phyloP scores from a whole-genome alignment of 1,140 invertebrate genomes.

The Meteorus sp. region DNA sequence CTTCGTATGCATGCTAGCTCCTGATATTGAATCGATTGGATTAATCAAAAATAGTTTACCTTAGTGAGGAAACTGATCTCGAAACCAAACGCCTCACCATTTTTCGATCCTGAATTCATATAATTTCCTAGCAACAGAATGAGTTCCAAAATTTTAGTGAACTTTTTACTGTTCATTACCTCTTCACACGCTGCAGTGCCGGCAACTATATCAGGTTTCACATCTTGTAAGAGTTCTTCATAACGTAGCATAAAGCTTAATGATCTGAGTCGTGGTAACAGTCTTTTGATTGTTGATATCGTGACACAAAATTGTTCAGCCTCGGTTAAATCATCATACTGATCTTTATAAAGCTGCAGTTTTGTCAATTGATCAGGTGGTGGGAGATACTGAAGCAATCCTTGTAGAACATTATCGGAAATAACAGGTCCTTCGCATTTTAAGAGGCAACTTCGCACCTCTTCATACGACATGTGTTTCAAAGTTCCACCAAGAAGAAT shows the following conservation, averaged over 20 bases:
- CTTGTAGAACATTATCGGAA: conserved; percentile 78
- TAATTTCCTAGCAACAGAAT: conserved; percentile 92
- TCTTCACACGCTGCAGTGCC: conserved; percentile 95
- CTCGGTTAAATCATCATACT: conserved; percentile 82
- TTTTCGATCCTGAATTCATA: conserved; percentile 92
- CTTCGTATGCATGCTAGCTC: too few relatives aligned
- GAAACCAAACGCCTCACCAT: conserved; percentile 92
- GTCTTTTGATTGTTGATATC: conserved; percentile 81
- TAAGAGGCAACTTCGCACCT: conserved; percentile 82
- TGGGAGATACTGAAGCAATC: conserved; percentile 87
- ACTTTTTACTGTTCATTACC: conserved; percentile 86
- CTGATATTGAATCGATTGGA: conserved; percentile 19
- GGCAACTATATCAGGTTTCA: conserved; percentile 94
- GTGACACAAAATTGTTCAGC: conserved; percentile 94
- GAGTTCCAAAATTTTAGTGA: conserved; percentile 86
- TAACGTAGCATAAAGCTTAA: conserved; percentile 89
- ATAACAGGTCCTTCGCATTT: conserved; percentile 84
- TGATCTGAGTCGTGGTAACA: conserved; percentile 84
- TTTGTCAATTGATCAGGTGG: conserved; percentile 85
- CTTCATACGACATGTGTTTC: conserved; percentile 85
- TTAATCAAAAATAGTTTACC: conserved; percentile 63
- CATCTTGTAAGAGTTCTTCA: conserved; percentile 80
- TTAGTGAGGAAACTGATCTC: conserved; percentile 96
- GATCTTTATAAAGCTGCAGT: conserved; percentile 76
- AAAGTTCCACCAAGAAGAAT: conserved; percentile 87